Evolutionary conservation across 2,888 invertebrate genomes (phyloP).

Genomic region (Paralinhomoeus sp.): DNA sequence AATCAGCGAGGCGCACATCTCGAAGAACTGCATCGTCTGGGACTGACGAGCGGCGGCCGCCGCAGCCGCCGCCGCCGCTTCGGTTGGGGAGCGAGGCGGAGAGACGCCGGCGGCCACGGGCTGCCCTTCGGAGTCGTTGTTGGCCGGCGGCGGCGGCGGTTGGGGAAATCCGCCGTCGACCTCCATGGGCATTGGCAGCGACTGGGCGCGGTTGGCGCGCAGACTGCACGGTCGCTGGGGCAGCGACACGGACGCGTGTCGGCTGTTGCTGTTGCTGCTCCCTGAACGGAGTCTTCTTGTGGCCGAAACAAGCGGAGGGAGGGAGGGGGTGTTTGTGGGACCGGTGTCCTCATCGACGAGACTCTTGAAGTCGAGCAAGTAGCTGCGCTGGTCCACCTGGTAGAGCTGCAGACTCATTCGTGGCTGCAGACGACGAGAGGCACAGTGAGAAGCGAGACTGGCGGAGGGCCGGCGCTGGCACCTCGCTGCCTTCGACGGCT

Average conservation of each 20-base stretch:
- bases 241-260: slow-evolving; percentile 24
- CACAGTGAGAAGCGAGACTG: no score
- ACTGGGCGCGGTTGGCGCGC: slow-evolving; percentile 14
- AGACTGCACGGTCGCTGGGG: slow-evolving; percentile 18
- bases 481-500: slow-evolving; percentile 7
- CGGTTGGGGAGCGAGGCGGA: slow-evolving; percentile 16
- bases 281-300: no score
- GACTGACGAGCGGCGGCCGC: slow-evolving; percentile 33
- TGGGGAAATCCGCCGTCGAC: slow-evolving; percentile 3
- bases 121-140: not conserved
- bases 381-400: slow-evolving; percentile 94
- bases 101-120: slow-evolving; percentile 1
- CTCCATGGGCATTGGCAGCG: slow-evolving; percentile 19
- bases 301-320: no score
- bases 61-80: no score
- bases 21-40: slow-evolving; percentile 98
- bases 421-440: slow-evolving; percentile 10
- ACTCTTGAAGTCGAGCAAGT: slow-evolving; percentile 89
- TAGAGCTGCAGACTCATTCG: slow-evolving; percentile 97
- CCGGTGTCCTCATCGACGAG: slow-evolving; percentile 28
- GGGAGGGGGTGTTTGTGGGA: no score
- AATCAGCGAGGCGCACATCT: slow-evolving; percentile 96
- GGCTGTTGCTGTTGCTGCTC: slow-evolving; percentile 15
- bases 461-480: no score
- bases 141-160: not conserved